A percentile compares a stretch with the other conserved stretches of the same genome.
Evolutionary conservation across 2,113 vertebrate genomes (phyloP).

Genomic region (Cettia cetti): DNA sequence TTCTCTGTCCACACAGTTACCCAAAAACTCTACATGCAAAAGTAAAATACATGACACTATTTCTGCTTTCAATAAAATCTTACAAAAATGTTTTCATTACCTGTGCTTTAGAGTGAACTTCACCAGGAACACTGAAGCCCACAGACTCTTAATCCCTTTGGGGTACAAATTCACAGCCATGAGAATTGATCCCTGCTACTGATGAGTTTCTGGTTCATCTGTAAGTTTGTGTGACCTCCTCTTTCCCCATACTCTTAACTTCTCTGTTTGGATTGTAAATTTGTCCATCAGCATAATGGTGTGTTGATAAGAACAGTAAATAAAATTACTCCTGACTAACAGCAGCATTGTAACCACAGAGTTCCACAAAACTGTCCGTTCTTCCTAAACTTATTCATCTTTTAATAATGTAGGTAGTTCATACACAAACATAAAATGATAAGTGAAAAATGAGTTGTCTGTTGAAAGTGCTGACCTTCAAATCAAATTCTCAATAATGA

Average conservation of each 20-base stretch:
- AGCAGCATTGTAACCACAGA: rapidly evolving
- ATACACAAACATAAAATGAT: background rate
- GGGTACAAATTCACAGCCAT: background rate
- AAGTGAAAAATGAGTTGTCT: background rate
- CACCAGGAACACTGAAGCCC: background rate
- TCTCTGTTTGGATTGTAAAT: background rate
- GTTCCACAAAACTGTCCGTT: background rate
- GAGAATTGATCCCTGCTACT: background rate
- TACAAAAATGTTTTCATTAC: background rate
- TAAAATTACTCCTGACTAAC: background rate
- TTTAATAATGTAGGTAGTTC: background rate
- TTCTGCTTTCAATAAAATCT: background rate
- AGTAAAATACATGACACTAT: background rate
- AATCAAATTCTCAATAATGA: background rate
- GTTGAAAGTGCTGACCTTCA: background rate
- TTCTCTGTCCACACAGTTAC: background rate
- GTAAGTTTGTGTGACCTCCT: background rate
- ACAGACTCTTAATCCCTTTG: background rate
- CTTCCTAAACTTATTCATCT: background rate
- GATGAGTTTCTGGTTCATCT: background rate
- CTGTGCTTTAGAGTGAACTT: background rate
- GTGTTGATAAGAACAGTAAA: background rate
- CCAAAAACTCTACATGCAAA: background rate
- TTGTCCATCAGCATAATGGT: background rate
- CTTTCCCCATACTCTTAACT: background rate